phyloP scores from a whole-genome alignment of 2,888 invertebrate species.

The Melanotus villosus region DNA sequence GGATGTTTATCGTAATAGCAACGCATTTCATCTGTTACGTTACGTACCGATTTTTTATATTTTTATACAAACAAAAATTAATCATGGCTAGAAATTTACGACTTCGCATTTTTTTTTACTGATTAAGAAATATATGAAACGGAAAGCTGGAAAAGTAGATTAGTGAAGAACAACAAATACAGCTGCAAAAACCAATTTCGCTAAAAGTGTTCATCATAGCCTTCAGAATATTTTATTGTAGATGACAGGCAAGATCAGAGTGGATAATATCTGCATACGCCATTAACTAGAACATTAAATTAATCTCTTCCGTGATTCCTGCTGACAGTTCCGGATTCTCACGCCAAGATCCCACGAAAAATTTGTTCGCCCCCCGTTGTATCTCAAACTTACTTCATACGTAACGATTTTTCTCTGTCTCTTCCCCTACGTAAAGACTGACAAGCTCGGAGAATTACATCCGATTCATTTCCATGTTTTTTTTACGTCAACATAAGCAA shows the following conservation, averaged over 20 bases:
- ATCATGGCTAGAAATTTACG: no score
- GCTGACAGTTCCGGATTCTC: conserved; percentile 13
- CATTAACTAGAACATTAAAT: conserved; percentile 10
- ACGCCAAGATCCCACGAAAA: conserved; percentile 7
- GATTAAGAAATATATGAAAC: no score
- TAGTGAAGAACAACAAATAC: no score
- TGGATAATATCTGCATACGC: conserved; percentile 4
- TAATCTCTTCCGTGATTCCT: conserved; percentile 12
- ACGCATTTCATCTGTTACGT: no score
- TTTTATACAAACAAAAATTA: no score
- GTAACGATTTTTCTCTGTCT: conserved; percentile 22
- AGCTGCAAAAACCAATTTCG: no score
- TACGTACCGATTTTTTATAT: no score
- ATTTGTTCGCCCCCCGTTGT: conserved; percentile 10
- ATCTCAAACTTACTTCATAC: neutral
- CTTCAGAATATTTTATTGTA: neutral
- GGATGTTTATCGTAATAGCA: no score
- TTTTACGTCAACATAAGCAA: conserved; percentile 6
- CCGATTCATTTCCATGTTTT: conserved; percentile 8
- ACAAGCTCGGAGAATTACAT: conserved; percentile 20
- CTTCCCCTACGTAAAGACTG: conserved; percentile 10
- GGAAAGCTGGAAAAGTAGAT: no score
- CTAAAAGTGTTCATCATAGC: no score
- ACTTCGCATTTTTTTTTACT: no score
- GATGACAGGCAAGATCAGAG: neutral